Evolutionary conservation across 2,113 vertebrate species (phyloP).

Genomic region (Saguinus midas): DNA sequence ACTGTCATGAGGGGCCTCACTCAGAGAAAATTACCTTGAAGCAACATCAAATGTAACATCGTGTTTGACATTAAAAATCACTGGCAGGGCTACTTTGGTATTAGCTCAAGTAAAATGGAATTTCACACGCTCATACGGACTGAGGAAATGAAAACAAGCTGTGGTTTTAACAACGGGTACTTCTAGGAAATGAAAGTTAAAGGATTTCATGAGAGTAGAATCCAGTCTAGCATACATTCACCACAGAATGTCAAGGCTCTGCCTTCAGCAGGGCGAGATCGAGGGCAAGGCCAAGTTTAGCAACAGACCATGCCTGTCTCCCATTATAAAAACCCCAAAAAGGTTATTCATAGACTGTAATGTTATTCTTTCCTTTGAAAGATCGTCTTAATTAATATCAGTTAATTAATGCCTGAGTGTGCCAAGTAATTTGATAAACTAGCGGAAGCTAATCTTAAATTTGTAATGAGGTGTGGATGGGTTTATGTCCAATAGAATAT

Average conservation of each 20-base stretch:
- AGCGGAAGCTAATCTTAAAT: not conserved
- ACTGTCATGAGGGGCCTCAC: not conserved
- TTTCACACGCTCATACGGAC: not conserved
- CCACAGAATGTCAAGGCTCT: not conserved
- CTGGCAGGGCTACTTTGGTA: not conserved
- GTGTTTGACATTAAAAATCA: conserved; percentile 38
- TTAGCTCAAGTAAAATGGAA: conserved; percentile 43
- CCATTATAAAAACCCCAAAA: not conserved
- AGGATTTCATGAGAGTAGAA: not conserved
- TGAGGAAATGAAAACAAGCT: not conserved
- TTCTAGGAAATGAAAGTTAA: not conserved
- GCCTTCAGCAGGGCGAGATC: not conserved
- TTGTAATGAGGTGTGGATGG: not conserved
- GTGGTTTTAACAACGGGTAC: not conserved
- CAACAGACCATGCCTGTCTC: not conserved
- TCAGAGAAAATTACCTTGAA: not conserved
- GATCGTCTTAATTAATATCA: not conserved
- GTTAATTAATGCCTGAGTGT: not conserved
- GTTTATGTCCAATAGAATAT: not conserved
- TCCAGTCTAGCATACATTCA: not conserved
- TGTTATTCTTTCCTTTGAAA: not conserved
- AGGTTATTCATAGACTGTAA: not conserved
- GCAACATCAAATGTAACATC: not conserved
- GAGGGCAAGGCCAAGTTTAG: not conserved
- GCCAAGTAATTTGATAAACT: not conserved